A percentile compares a stretch with the other conserved stretches of the same genome.
Conservation (phyloP, 2,113 vertebrate genomes). For the Helogale parvula region DNA sequence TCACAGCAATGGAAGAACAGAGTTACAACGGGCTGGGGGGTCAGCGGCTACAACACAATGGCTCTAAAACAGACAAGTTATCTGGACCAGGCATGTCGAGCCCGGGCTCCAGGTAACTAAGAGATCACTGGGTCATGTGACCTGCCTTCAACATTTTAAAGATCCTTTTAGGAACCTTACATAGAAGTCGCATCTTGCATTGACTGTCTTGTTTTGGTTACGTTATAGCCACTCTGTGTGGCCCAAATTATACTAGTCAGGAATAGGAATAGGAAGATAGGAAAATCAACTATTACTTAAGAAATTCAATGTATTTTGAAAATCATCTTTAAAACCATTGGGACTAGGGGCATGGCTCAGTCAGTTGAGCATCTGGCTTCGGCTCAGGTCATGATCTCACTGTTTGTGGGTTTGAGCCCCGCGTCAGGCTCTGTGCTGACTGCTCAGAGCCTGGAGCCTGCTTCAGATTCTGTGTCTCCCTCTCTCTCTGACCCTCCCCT, state of each 20-base stretch:
- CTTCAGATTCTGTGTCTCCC: too few species aligned
- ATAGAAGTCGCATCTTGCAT: not conserved
- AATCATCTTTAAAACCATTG: not conserved
- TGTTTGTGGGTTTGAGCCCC: too few species aligned
- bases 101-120: not conserved
- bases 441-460: too few species aligned
- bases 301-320: conserved; percentile 40
- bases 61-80: rapidly evolving
- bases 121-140: not conserved
- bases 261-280: conserved; percentile 44
- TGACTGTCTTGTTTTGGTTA: not conserved
- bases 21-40: not conserved
- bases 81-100: not conserved
- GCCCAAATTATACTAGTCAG: not conserved
- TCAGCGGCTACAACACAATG: not conserved
- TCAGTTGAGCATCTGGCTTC: too few species aligned
- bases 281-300: conserved; percentile 39
- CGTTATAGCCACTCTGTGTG: not conserved
- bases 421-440: too few species aligned
- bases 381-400: too few species aligned
- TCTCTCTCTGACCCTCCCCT: too few species aligned
- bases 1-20: not conserved
- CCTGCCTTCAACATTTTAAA: not conserved
- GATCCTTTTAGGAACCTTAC: not conserved
- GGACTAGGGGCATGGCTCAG: too few species aligned